A percentile compares a stretch with the other conserved stretches of the same genome.
These are phyloP conservation scores for Pandion haliaetus DNA, from an alignment of 2,113 vertebrate genomes.

Conservation along the genomic window DNA sequence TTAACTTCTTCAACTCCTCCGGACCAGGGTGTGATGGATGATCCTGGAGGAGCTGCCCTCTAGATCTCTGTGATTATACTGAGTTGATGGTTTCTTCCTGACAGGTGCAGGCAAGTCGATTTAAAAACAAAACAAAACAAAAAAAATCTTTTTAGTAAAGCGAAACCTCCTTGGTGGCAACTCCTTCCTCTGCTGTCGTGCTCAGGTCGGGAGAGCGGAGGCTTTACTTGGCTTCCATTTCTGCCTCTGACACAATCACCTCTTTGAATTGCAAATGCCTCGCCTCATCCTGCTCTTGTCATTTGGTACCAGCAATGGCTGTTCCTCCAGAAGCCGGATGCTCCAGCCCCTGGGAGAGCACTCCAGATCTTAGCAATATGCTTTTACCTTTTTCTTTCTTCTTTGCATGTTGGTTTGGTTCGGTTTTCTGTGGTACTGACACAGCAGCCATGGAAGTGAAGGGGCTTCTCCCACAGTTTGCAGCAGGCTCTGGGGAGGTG, in stretches of 20 bases:
- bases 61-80: constrained; percentile 38
- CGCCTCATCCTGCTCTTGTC: neutral
- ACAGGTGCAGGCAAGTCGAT: constrained; percentile 50
- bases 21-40: constrained; percentile 18
- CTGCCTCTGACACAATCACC: neutral
- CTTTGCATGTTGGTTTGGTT: neutral
- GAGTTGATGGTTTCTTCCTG: constrained; percentile 50
- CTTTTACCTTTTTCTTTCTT: neutral
- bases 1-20: constrained; percentile 16
- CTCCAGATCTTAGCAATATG: neutral
- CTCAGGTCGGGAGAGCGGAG: neutral
- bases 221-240: neutral
- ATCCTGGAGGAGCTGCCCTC: constrained; percentile 21
- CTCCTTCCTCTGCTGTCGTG: neutral
- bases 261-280: neutral
- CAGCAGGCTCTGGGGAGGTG: neutral
- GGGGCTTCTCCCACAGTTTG: neutral
- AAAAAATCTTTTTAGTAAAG: constrained; percentile 8
- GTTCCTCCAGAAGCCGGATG: neutral
- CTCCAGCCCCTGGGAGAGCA: neutral
- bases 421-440: neutral
- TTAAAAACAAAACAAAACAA: neutral
- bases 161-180: neutral
- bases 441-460: neutral
- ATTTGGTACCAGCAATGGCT: neutral